Conservation (phyloP, 1,140 invertebrate species). For the Oryzaephilus surinamensis region DNA sequence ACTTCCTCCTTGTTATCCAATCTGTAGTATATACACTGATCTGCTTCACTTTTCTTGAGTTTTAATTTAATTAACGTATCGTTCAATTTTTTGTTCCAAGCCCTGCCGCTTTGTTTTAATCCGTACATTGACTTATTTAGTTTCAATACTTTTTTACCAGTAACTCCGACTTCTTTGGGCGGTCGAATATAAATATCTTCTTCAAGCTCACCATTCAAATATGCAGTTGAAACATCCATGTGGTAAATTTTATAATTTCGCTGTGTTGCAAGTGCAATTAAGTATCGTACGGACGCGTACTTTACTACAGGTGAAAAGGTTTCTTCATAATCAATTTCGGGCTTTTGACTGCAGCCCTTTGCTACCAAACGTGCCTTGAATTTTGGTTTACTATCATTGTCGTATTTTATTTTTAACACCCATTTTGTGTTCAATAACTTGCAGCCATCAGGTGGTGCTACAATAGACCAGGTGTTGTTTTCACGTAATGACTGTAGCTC, state of each 20-base stretch:
- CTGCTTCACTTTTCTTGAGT: too few relatives aligned
- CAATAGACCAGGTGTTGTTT: constrained; percentile 29
- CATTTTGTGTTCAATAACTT: constrained; percentile 29
- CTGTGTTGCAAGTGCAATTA: constrained; percentile 31
- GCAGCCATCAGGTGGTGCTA: constrained; percentile 18
- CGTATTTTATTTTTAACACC: constrained; percentile 33
- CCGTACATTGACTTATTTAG: constrained; percentile 37
- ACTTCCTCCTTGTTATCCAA: constrained; percentile 9
- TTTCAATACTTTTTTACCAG: constrained; percentile 26
- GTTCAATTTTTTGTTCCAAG: constrained; percentile 31
- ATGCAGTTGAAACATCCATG: constrained; percentile 33
- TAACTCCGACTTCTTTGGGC: constrained; percentile 25
- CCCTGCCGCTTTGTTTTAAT: constrained; percentile 31
- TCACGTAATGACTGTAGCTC: constrained; percentile 16
- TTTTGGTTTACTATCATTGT: constrained; percentile 20
- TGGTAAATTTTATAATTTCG: constrained; percentile 7
- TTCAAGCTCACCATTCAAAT: constrained; percentile 36
- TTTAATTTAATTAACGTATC: too few relatives aligned
- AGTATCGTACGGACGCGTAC: constrained; percentile 30
- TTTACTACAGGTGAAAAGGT: too few relatives aligned
- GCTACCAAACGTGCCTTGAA: constrained; percentile 38
- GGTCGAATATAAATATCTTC: constrained; percentile 36
- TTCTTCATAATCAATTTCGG: constrained; percentile 31
- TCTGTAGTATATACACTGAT: constrained; percentile 25
- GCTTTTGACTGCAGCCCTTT: constrained; percentile 34